Base-by-base conservation (phyloP, 2,888 invertebrate genomes). In the Atrina japonica region DNA sequence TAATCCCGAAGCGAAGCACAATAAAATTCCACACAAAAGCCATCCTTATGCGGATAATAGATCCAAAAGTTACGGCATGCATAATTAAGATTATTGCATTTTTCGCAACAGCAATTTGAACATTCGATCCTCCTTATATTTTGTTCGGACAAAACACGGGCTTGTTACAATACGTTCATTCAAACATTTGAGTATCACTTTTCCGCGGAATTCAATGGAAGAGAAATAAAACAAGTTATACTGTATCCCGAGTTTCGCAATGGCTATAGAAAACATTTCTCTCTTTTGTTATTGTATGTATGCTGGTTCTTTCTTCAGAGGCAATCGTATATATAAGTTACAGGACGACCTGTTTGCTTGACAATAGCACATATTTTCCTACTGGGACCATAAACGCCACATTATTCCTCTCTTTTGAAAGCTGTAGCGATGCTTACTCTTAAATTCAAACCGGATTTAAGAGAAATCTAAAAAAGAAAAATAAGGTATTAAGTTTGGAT, bases 231-330 rank as follows among this genome's bases (percentile, higher is more conserved):
- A 68, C 68, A 59, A 61, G 61, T 27, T 55, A 61, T 55, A 68
- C 43, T 61, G 68, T 68, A 61, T 61, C 68, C 68, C 50, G 55
- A 68, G 61, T 61, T 61, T 68, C 56, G 61, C 53, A 68, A 61
- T 50, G 47, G 30, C 52, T 47, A 25, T 45, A 21, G 53, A 29
- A 68, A 68, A 52, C 53, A 61, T 68, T 45, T 49, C 53, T 50
- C 25, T 49, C 52, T 47, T 40, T 68, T 68, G 68, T 68, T 55
- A 41, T 23, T 21, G 11, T 43, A 47, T 61, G 30, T 68, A 35
- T 49, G 45, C 35, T 40, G 53, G 50, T 61, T 35, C 68, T 68
- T 68, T 68, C 61, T 55, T 61, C 47, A n/a, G 52, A 11, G 45
- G 61, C 61, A 53, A 67, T 61, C 35, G 61, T 68, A 55, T 47